A percentile compares a stretch with the other conserved stretches of the same genome.
phyloP scores from a whole-genome alignment of 2,113 vertebrate genomes.

The Perca schrenkii region DNA sequence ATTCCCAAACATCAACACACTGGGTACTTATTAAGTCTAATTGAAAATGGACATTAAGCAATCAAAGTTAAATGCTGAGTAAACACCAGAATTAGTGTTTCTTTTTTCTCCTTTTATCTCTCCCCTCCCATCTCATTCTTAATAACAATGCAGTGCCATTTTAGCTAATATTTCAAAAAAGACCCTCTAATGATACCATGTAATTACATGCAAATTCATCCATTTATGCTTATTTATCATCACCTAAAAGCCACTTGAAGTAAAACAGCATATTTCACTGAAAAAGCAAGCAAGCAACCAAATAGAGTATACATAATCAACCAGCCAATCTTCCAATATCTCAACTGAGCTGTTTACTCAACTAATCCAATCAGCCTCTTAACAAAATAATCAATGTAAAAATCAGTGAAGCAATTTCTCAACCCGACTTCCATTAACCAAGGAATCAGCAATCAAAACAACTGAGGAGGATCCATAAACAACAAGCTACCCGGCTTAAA shows the following conservation, averaged over 20 bases:
- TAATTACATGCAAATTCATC: slow-evolving; percentile 58
- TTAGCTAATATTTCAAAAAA: slow-evolving; percentile 34
- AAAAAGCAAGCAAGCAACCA: slow-evolving; percentile 25
- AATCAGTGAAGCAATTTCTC: slow-evolving; percentile 32
- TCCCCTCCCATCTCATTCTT: slow-evolving; percentile 16
- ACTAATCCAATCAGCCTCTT: slow-evolving; percentile 39
- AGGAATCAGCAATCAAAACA: slow-evolving; percentile 23
- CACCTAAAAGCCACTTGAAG: slow-evolving; percentile 35
- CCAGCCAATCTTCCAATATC: slow-evolving; percentile 43
- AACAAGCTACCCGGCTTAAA: background rate
- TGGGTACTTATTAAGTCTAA: slow-evolving; percentile 37
- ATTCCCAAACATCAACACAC: slow-evolving; percentile 37
- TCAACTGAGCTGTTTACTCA: slow-evolving; percentile 20
- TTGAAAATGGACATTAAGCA: slow-evolving; percentile 35
- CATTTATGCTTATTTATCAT: slow-evolving; percentile 38
- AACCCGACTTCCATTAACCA: background rate
- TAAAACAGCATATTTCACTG: slow-evolving; percentile 36
- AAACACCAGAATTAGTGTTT: slow-evolving; percentile 29
- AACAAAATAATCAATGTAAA: slow-evolving; percentile 33
- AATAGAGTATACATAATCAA: slow-evolving; percentile 32
- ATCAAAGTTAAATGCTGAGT: slow-evolving; percentile 52
- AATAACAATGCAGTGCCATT: slow-evolving; percentile 27
- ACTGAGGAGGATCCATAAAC: background rate
- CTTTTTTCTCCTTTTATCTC: slow-evolving; percentile 19
- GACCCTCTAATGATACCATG: slow-evolving; percentile 15